Percentiles rank a stretch among this genome's conserved stretches.
These are phyloP conservation scores for Ommatoiulus sabulosus DNA, from an alignment of 2,888 invertebrate genomes.

Conservation along the genomic window DNA sequence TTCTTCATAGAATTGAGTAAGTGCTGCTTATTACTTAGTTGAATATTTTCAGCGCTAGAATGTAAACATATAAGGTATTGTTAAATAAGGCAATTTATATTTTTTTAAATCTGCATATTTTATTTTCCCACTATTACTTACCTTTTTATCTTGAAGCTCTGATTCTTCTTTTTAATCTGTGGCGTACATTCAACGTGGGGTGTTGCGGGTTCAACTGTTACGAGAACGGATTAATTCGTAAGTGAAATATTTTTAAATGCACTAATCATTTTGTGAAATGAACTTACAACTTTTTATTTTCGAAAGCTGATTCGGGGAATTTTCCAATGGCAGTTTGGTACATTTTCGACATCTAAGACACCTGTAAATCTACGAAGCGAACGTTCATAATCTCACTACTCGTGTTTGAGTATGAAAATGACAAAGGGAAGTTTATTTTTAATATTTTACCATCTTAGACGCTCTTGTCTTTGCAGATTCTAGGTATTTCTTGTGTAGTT, in stretches of 20 bases:
- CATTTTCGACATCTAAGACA: constrained; percentile 35
- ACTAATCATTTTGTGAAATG: neutral
- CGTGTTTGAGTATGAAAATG: neutral
- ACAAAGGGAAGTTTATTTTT: too few species aligned
- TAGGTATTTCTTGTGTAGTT: constrained; percentile 7
- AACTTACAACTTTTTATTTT: neutral
- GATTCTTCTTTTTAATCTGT: neutral
- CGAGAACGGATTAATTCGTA: neutral
- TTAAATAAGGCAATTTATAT: neutral
- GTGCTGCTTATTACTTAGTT: neutral
- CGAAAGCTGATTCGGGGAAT: neutral
- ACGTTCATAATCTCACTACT: too few species aligned
- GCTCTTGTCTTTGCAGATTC: neutral
- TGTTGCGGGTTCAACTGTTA: neutral
- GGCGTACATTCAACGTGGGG: neutral
- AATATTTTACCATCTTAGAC: neutral
- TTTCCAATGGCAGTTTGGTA: neutral
- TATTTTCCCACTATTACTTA: neutral
- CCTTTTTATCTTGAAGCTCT: neutral
- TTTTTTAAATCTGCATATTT: neutral
- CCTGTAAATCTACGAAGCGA: constrained; percentile 2
- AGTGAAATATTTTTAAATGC: neutral
- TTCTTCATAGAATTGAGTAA: constrained; percentile 6
- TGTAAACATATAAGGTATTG: neutral
- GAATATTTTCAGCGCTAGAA: neutral